Evolutionary conservation across 2,113 vertebrate species (phyloP).

Genomic region (Ceratotherium simum): DNA sequence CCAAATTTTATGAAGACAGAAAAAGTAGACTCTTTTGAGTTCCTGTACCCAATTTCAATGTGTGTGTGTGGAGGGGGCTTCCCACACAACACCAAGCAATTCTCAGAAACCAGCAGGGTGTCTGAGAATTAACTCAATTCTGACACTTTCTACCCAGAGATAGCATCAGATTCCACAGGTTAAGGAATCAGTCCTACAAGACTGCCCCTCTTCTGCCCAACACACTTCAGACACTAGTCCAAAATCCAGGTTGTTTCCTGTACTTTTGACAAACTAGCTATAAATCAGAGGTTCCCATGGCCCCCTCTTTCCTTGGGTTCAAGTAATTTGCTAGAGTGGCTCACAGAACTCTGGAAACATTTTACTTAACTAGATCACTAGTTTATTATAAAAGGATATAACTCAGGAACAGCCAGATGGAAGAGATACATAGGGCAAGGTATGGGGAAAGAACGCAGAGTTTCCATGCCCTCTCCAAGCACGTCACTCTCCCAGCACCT

Average conservation of each 20-base stretch:
- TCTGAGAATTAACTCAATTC: neutral
- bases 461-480: neutral
- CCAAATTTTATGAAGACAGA: neutral
- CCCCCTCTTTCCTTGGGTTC: neutral
- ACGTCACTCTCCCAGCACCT: neutral
- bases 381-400: neutral
- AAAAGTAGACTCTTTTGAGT: neutral
- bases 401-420: neutral
- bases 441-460: neutral
- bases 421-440: neutral
- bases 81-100: neutral
- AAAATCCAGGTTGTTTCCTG: neutral
- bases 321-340: neutral
- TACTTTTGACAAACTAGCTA: neutral
- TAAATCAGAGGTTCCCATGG: neutral
- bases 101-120: neutral
- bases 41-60: neutral
- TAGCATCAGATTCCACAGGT: too few species aligned
- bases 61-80: neutral
- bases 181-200: neutral
- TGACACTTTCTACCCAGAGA: neutral
- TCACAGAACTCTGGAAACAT: neutral
- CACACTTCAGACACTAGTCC: neutral
- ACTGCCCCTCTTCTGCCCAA: rapidly evolving
- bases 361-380: neutral